Base-by-base conservation (phyloP, 1,140 invertebrate genomes). In the Periplaneta americana region DNA sequence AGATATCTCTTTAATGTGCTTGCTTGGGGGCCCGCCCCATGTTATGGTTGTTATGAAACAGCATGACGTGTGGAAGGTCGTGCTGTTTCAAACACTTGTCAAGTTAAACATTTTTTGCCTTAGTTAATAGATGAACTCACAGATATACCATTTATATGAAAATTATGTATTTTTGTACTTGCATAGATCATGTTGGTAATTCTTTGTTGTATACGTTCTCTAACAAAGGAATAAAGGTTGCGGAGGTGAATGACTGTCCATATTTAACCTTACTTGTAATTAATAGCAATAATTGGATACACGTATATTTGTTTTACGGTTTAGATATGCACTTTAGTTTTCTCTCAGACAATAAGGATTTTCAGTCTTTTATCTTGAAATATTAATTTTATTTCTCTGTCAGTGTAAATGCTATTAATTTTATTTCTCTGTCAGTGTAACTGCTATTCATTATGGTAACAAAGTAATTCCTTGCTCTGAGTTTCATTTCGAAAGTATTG, bases 11-110 rank as follows among this genome's bases (percentile, higher is more conserved):
- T 66, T 28, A 33, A 13, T 81, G 80, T 81, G 80, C 80, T 81
- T 81, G 80, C 74, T 81, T 81, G 66, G 74, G 80, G 80, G 48
- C 80, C 80, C 35, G 10, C n/a, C 35, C 18, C 10, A 66, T 8
- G 48, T n/a, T 66, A 66, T 28, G 22, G 9, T n/a, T 66, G 48
- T 66, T 66, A 6, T 6, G 22, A 66, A 28, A n/a, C 2, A n/a
- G 48, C 5, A 66, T 66, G 48, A 66, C 48, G 48, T n/a, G 48
- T 28, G 22, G 22, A 8, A 66, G 22, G 22, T 3, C 28, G 48
- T 66, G 48, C 28, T 66, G 48, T 4, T 66, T 28, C 11, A 13
- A 1, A 48, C 48, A 66, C 1, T 66, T 66, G 48, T 66, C n/a
- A 28, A n/a, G 22, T 2, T 66, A 28, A 3, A n/a, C n/a, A 28